A percentile compares a stretch with the other conserved stretches of the same genome.
Evolutionary conservation across 2,113 vertebrate genomes (phyloP).

Genomic region (Cyprinodon brontotheroides): DNA sequence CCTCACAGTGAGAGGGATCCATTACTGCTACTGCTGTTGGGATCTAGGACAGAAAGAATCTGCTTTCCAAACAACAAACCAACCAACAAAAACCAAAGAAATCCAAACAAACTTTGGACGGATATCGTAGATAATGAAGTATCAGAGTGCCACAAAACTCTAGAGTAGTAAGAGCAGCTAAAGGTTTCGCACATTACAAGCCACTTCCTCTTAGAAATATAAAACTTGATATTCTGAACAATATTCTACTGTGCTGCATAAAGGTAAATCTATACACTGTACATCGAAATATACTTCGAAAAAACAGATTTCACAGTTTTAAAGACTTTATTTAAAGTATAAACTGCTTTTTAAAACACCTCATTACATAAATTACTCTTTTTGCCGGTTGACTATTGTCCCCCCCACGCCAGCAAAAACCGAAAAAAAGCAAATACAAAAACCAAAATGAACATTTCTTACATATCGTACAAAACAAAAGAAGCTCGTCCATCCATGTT

Average conservation of each 20-base stretch:
- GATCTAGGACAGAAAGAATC: constrained; percentile 81
- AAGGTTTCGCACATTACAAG: constrained; percentile 85
- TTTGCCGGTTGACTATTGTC: constrained; percentile 98
- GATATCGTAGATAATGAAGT: constrained; percentile 82
- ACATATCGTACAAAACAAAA: constrained; percentile 99
- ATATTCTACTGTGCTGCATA: constrained; percentile 88
- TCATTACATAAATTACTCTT: constrained; percentile 99
- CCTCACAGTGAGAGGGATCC: constrained; percentile 84
- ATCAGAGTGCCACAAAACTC: constrained; percentile 83
- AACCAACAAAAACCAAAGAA: constrained; percentile 43
- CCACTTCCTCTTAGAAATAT: constrained; percentile 88
- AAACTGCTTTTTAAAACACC: constrained; percentile 98
- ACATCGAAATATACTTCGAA: constrained; percentile 85
- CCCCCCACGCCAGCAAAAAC: constrained; percentile 97
- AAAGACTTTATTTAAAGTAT: constrained; percentile 99
- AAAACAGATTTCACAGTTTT: constrained; percentile 99
- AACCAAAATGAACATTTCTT: constrained; percentile 94
- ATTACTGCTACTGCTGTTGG: constrained; percentile 82
- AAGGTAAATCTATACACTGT: constrained; percentile 87
- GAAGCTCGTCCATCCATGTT: constrained; percentile 89
- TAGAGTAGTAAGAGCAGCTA: constrained; percentile 85
- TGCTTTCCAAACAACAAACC: constrained; percentile 71
- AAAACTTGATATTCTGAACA: constrained; percentile 87
- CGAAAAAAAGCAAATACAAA: constrained; percentile 89
- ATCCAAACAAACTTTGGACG: constrained; percentile 73